Base-by-base conservation (phyloP, 2,113 vertebrate species). In the Forbesichthys agassizii region DNA sequence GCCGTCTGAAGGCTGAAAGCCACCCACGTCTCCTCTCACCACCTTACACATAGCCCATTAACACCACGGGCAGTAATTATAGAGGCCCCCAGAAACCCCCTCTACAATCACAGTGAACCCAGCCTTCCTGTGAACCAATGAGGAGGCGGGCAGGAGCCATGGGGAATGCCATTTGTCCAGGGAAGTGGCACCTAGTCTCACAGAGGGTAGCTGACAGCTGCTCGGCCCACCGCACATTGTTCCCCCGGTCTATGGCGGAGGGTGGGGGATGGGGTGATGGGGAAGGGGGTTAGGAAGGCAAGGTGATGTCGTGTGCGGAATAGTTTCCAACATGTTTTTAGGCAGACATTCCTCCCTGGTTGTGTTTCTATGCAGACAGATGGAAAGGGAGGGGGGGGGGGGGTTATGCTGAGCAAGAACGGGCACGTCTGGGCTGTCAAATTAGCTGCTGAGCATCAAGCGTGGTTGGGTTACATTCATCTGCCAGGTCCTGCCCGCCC, bases 121-220 rank as follows among this genome's bases (percentile, higher is more conserved):
- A 0, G 5, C 48, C 56, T 69, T 8, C 10, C 54, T 56, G 10
- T 36, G 16, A 13, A 36, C 27, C 5, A 20, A 48, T 33, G 47
- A 64, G 14, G 20, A 74, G 51, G 33, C 2, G 1, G 59, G 64
- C 51, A 62, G 72, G 27, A 27, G 27, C 27, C 27, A 27, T 3
- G 27, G 27, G 57, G 65, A 75, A 7, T 48, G 51, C 57, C 61
- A 65, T 65, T 56, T 20, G 52, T 57, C 61, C 54, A 64, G 54
- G 18, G 78, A 64, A 80, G 54, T 68, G 64, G 27, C 68, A 75
- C 64, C 56, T 64, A 58, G 75, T 69, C 53, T 62, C 13, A 68
- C 78, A 64, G 46, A 65, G 36, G 54, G 46, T 5, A 51, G 69
- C 12, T 82, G 69, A 89, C 84, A 89, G 78, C 63, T 87, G 85